Percentiles rank a stretch among this genome's conserved stretches.
phyloP scores from a whole-genome alignment of 2,113 vertebrate species.

The Mastomys coucha region DNA sequence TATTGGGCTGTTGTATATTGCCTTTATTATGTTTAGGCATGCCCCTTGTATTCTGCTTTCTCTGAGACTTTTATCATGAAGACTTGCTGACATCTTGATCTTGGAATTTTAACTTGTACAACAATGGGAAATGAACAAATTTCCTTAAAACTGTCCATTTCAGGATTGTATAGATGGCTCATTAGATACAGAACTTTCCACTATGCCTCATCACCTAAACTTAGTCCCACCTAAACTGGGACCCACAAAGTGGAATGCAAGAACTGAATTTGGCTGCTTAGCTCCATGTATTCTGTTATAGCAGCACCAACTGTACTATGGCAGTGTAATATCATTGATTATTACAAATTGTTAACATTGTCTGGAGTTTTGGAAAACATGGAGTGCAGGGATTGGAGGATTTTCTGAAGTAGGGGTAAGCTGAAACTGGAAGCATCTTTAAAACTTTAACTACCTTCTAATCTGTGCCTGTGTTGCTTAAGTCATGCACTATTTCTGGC shows the following conservation, averaged over 20 bases:
- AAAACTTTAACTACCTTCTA: not conserved
- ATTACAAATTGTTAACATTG: not conserved
- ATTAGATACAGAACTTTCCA: not conserved
- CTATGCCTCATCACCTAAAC: too few species aligned
- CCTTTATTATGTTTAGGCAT: too few species aligned
- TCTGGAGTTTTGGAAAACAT: not conserved
- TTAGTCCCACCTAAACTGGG: too few species aligned
- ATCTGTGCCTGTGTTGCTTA: not conserved
- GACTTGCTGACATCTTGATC: not conserved
- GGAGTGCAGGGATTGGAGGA: not conserved
- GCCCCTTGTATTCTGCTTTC: too few species aligned
- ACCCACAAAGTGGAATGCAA: not conserved
- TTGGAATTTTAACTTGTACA: not conserved
- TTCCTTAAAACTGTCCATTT: not conserved
- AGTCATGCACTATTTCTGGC: not conserved
- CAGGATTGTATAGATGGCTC: not conserved
- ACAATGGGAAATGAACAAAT: not conserved
- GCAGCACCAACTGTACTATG: too few species aligned
- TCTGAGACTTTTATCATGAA: too few species aligned
- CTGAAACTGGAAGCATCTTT: not conserved
- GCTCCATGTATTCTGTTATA: not conserved
- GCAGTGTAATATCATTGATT: not conserved
- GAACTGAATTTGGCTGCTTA: too few species aligned
- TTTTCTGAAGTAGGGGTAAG: not conserved
- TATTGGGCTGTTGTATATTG: too few species aligned